Evolutionary conservation across 2,888 invertebrate genomes (phyloP).

Genomic region (Adineta ricciae): DNA sequence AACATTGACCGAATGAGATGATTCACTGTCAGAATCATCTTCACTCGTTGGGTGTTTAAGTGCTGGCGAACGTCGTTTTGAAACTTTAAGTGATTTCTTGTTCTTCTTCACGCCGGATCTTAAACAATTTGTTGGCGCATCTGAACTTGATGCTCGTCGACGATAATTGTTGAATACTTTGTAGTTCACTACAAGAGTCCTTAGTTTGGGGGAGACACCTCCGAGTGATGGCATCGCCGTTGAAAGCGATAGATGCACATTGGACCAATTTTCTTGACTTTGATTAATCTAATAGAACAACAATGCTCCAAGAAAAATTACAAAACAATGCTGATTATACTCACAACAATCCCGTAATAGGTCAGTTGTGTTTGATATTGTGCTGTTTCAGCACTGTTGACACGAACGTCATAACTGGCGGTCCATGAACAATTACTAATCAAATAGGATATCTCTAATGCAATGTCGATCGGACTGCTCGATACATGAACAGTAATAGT

Average conservation of each 20-base stretch:
- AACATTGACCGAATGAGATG: neutral
- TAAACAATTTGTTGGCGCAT: neutral
- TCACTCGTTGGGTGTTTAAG: neutral
- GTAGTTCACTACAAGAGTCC: constrained; percentile 35
- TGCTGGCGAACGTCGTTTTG: neutral
- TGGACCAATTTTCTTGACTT: constrained; percentile 50
- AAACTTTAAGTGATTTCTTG: neutral
- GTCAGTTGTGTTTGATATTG: constrained; percentile 37
- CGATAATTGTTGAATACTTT: neutral
- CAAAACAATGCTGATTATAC: neutral
- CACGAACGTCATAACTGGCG: constrained; percentile 50
- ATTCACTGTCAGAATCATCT: neutral
- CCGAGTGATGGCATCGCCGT: constrained; percentile 49
- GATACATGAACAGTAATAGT: constrained; percentile 14
- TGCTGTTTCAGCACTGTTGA: constrained; percentile 40
- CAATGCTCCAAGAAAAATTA: neutral
- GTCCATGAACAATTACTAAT: constrained; percentile 49
- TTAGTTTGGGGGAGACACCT: constrained; percentile 46
- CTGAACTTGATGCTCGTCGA: neutral
- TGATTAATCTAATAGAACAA: constrained; percentile 39
- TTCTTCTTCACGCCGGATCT: no score
- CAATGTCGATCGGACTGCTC: constrained; percentile 10
- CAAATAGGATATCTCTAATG: constrained; percentile 43
- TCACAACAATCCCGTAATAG: constrained; percentile 19
- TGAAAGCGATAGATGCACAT: constrained; percentile 47